A percentile compares a stretch with the other conserved stretches of the same genome.
phyloP scores from a whole-genome alignment of 2,888 invertebrate genomes.

The Cephus spinipes region DNA sequence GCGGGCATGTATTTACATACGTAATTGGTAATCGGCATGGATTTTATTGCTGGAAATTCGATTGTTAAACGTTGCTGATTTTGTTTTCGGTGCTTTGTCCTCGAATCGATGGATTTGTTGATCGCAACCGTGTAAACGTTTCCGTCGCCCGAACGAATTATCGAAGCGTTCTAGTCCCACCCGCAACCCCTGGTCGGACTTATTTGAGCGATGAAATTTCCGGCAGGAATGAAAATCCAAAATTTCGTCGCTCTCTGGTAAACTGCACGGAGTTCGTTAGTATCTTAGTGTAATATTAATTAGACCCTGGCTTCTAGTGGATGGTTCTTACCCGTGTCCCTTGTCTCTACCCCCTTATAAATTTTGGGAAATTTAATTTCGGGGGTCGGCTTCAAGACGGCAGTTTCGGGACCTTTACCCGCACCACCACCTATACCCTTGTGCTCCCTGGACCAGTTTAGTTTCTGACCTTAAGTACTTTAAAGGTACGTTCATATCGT shows the following conservation, averaged over 20 bases:
- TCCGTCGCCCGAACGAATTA: too few species aligned
- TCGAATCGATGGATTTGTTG: constrained; percentile 1
- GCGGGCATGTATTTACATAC: constrained; percentile 47
- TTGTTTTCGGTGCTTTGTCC: constrained; percentile 44
- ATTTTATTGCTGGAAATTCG: constrained; percentile 45
- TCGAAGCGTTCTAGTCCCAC: too few species aligned
- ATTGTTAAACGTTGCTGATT: constrained; percentile 47
- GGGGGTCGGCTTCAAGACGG: constrained; percentile 24
- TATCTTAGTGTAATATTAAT: too few species aligned
- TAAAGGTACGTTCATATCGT: constrained; percentile 5
- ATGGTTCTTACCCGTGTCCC: constrained; percentile 13
- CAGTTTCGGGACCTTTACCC: constrained; percentile 14
- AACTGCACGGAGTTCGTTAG: too few species aligned
- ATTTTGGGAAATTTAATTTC: constrained; percentile 38
- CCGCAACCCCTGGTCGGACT: too few species aligned
- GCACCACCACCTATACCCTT: background rate
- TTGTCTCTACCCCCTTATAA: constrained; percentile 24
- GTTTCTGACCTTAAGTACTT: constrained; percentile 2
- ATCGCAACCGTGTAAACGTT: too few species aligned
- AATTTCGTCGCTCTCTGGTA: too few species aligned
- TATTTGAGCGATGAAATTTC: too few species aligned
- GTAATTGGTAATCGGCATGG: constrained; percentile 47
- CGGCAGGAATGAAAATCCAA: too few species aligned
- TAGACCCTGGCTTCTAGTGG: background rate
- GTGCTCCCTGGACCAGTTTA: background rate